Evolutionary conservation across 2,797 vertebrate species (phyloP).

Genomic region (Glossophaga mutica): DNA sequence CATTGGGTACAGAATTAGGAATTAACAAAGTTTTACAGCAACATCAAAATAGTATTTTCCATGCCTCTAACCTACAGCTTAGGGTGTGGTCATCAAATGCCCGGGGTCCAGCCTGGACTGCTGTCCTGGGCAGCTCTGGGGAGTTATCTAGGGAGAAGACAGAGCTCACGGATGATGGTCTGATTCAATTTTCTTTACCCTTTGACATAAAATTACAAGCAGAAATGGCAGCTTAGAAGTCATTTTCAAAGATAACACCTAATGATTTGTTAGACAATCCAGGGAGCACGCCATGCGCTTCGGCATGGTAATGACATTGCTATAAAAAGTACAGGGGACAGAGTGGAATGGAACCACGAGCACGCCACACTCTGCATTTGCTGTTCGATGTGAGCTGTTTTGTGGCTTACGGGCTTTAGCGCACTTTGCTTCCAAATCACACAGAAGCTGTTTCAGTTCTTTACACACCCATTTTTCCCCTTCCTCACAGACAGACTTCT

Average conservation of each 20-base stretch:
- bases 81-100: rapidly evolving
- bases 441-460: background rate
- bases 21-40: background rate
- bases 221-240: background rate
- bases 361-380: background rate
- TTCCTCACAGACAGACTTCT: background rate
- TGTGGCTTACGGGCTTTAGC: background rate
- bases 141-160: rapidly evolving
- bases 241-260: background rate
- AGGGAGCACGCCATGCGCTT: rapidly evolving
- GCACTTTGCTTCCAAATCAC: background rate
- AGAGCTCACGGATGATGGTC: rapidly evolving
- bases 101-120: rapidly evolving
- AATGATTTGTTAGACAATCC: background rate
- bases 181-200: background rate
- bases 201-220: background rate
- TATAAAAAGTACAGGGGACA: rapidly evolving
- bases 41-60: background rate
- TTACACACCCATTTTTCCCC: background rate
- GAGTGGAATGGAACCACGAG: rapidly evolving
- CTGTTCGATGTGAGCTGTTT: background rate
- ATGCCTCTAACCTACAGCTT: too few relatives aligned
- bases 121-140: background rate
- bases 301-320: rapidly evolving
- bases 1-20: too few relatives aligned